Evolutionary conservation across 1,140 invertebrate species (phyloP).

Genomic region (Apis laboriosa): DNA sequence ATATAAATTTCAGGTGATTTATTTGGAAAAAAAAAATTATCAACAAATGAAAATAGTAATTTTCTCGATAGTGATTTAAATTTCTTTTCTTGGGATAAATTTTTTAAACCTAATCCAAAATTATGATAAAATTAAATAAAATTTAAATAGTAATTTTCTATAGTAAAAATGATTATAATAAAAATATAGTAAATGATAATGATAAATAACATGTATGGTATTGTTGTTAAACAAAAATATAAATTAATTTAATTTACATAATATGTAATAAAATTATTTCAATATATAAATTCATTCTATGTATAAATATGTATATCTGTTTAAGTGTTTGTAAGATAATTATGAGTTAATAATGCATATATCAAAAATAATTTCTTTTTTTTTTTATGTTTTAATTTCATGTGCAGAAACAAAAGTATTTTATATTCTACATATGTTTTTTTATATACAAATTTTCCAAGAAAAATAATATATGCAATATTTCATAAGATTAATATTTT

Average conservation of each 20-base stretch:
- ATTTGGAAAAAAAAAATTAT: constrained; percentile 55
- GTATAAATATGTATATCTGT: not conserved
- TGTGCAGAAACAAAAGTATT: too few species aligned
- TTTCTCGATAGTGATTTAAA: constrained; percentile 20
- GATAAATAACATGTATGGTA: not conserved
- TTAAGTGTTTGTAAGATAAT: too few species aligned
- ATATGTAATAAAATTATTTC: not conserved
- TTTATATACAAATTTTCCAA: too few species aligned
- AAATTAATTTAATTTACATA: not conserved
- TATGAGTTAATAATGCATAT: too few species aligned
- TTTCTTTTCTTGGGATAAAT: constrained; percentile 72
- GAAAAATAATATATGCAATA: too few species aligned
- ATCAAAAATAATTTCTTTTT: too few species aligned
- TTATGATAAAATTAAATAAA: constrained; percentile 52
- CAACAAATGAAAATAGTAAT: not conserved
- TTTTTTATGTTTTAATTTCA: too few species aligned
- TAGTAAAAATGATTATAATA: not conserved
- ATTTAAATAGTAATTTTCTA: not conserved
- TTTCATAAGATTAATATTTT: too few species aligned
- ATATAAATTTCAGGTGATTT: constrained; percentile 71
- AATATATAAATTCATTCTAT: not conserved
- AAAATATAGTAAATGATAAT: not conserved
- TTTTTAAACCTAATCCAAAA: constrained; percentile 74
- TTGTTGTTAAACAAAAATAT: not conserved
- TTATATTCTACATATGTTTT: too few species aligned